Evolutionary conservation across 1,140 invertebrate genomes (phyloP).

Genomic region (Hyles euphorbiae): DNA sequence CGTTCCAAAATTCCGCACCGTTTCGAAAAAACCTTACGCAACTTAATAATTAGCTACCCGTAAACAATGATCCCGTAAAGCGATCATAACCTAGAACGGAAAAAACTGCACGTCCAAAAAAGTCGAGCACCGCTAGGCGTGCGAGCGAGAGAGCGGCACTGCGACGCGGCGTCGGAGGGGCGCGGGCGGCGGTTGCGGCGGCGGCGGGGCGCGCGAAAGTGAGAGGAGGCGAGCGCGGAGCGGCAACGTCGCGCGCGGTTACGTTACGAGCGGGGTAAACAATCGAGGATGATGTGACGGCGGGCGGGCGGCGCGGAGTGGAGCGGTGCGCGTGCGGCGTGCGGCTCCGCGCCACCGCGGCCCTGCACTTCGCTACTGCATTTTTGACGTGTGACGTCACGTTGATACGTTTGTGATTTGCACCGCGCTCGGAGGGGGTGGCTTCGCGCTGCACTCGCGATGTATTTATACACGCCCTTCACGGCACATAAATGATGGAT

Average conservation of each 20-base stretch:
- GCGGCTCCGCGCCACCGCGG: conserved; percentile 31
- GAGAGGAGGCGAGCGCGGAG: conserved; percentile 62
- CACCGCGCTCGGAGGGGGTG: background rate
- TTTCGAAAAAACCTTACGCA: no score
- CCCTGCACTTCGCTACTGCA: conserved; percentile 65
- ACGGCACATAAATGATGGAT: background rate
- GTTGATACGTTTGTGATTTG: conserved; percentile 13
- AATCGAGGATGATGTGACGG: conserved; percentile 53
- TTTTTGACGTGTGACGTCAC: conserved; percentile 63
- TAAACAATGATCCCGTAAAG: conserved; percentile 57
- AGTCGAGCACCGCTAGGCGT: conserved; percentile 68
- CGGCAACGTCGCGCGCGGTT: conserved; percentile 63
- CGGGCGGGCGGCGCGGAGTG: background rate
- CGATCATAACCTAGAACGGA: conserved; percentile 56
- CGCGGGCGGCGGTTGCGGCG: conserved; percentile 34
- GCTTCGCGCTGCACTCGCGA: background rate
- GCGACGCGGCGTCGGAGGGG: conserved; percentile 35
- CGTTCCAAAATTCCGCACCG: no score
- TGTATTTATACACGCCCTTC: background rate
- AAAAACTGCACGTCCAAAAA: conserved; percentile 69
- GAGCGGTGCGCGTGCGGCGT: conserved; percentile 48
- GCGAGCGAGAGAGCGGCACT: conserved; percentile 37
- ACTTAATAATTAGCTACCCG: conserved; percentile 16
- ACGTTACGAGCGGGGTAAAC: conserved; percentile 65
- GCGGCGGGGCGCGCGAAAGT: conserved; percentile 57